Evolutionary conservation across 2,797 vertebrate genomes (phyloP), one percentile per base, ranked within the genome.

Genomic region (Luscinia megarhynchos): DNA sequence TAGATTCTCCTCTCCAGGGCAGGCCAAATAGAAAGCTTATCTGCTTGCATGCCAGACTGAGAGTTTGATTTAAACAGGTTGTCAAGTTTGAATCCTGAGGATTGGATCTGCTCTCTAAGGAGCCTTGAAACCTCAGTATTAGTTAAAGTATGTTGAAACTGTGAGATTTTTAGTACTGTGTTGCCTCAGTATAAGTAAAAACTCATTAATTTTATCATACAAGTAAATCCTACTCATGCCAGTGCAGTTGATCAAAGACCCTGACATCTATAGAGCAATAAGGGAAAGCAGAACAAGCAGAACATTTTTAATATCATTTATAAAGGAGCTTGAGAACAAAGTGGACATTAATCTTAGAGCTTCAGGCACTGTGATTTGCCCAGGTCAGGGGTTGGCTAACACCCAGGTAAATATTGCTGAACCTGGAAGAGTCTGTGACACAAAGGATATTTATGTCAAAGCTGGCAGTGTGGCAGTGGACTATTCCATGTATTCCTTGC

Each of bases 111-210:
- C 30, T 87, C 61, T 87, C 30, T 61, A 58, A 85, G 84, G 77
- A 92, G 45, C 34, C 51, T 93, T 87, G 50, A 91, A 93, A 87
- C 58, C 29, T 92, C 75, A 59, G 1, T 75, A 46, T 72, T 70
- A 64, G 54, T 78, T 81, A 90, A 72, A 27, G 8, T 45, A 57
- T 46, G 29, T 79, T 57, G 67, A 84, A 91, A 59, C 29, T 9
- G 16, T 50, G 29, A 83, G 63, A 61, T 53, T 76, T 94, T 84
- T 57, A n/a, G 34, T 57, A 32, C 17, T 43, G 7, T 50, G 76
- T 76, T 87, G 38, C 26, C 38, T 61, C 45, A 22, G 38, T 89
- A 34, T 77, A 96, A 92, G 87, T 61, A 92, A 77, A 89, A 86
- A 45, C 54, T 84, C 66, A 77, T 82, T 91, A 90, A 10, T 63